Evolutionary conservation across 2,113 vertebrate genomes (phyloP), one percentile per base, ranked within the genome.

Genomic region (Trematomus loennbergii): DNA sequence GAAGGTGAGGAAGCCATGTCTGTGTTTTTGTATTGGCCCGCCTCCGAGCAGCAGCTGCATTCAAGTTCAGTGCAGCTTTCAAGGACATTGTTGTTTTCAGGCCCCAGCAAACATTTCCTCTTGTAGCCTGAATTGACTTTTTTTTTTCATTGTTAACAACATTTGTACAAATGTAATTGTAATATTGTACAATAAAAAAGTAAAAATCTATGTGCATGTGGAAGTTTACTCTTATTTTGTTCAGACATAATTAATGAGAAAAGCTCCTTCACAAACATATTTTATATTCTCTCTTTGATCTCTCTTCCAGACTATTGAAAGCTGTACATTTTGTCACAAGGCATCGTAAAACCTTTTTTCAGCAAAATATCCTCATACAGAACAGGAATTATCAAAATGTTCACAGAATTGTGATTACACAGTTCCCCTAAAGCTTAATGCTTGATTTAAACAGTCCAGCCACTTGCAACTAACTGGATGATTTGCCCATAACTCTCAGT

Each of bases 171-270:
- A 91, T 78, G 53, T 92, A n/a, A 88, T 91, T 94, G 87, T 94
- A 87, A 88, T 91, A 89, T 89, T 94, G 92, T 94, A 96, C 93
- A 95, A 95, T 95, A 93, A 95, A 90, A 74, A 78, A 48, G 5
- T 36, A 45, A 87, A 60, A 73, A 75, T 64, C 15, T 29, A 20
- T 50, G 11, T 22, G 12, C 65, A 13, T 60, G 11, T 59, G 60
- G 2, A 13, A 72, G 18, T 55, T 1, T 5, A 62, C n/a, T 22
- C 3, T 29, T 25, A 54, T n/a, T 65, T 29, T 57, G 5, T 36
- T 20, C 43, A 68, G 7, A n/a, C 58, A 22, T 43, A 1, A 70
- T 59, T 12, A n/a, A 40, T 20, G 22, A 16, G 11, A 50, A 48
- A 63, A 45, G 0, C 22, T 16, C 11, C 53, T 71, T 25, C 5